A percentile compares a stretch with the other conserved stretches of the same genome.
phyloP scores from a whole-genome alignment of 2,113 vertebrate species.

The Leucoraja erinaceus region DNA sequence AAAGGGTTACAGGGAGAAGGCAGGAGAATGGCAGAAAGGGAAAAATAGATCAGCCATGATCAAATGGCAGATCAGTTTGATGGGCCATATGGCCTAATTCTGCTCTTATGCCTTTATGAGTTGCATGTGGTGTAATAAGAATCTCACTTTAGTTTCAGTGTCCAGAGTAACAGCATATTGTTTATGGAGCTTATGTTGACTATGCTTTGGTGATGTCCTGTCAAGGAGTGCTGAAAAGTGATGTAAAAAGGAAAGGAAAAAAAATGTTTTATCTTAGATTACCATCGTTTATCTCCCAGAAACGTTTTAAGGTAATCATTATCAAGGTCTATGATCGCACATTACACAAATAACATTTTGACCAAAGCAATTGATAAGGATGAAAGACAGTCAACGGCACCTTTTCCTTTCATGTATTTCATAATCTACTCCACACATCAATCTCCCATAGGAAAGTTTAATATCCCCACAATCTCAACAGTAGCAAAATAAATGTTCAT shows the following conservation, averaged over 20 bases:
- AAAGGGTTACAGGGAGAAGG: no score
- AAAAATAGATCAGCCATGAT: no score
- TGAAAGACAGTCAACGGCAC: not conserved
- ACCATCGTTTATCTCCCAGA: not conserved
- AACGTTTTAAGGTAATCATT: not conserved
- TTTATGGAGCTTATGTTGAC: not conserved
- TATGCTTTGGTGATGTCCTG: not conserved
- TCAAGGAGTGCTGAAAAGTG: not conserved
- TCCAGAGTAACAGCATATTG: constrained; percentile 17
- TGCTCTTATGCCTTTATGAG: no score
- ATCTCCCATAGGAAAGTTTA: not conserved
- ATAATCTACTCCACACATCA: not conserved
- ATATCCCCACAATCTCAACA: not conserved
- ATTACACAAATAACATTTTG: not conserved
- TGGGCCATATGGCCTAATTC: no score
- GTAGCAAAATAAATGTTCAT: not conserved
- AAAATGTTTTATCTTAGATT: not conserved
- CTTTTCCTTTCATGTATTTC: not conserved
- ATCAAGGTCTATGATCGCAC: not conserved
- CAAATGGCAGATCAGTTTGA: no score
- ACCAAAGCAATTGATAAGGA: not conserved
- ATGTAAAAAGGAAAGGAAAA: not conserved
- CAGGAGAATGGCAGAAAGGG: no score
- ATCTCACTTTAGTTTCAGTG: constrained; percentile 22
- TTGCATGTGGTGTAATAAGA: not conserved